Evolutionary conservation across 2,888 invertebrate species (phyloP).

Genomic region (Leucophora obtusa): DNA sequence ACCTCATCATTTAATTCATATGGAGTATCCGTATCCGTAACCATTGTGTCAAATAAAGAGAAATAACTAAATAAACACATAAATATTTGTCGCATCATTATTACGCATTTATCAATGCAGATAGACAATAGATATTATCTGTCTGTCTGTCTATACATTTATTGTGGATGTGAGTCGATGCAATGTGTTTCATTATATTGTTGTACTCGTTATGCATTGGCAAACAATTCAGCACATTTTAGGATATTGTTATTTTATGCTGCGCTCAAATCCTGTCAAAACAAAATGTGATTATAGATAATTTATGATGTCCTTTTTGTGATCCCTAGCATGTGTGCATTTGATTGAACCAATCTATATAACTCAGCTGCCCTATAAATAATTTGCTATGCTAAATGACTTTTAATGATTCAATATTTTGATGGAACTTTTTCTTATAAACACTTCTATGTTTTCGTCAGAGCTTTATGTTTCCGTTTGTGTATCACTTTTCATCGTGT

Average conservation of each 20-base stretch:
- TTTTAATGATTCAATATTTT: background rate
- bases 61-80: constrained; percentile 52
- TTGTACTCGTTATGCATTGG: constrained; percentile 30
- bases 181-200: constrained; percentile 27
- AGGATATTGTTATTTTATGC: constrained; percentile 11
- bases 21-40: constrained; percentile 52
- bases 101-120: constrained; percentile 63
- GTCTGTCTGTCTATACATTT: background rate
- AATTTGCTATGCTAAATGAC: background rate
- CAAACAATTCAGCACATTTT: constrained; percentile 51
- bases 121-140: constrained; percentile 37
- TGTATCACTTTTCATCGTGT: background rate
- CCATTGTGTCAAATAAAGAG: constrained; percentile 6
- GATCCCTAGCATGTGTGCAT: constrained; percentile 15
- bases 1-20: constrained; percentile 54
- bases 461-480: background rate
- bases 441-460: no score
- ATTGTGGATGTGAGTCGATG: background rate
- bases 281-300: constrained; percentile 79
- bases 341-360: background rate
- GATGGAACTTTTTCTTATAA: background rate
- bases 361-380: background rate
- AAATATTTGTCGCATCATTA: constrained; percentile 72
- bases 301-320: constrained; percentile 76
- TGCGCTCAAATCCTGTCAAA: constrained; percentile 74